A percentile compares a stretch with the other conserved stretches of the same genome.
phyloP scores from a whole-genome alignment of 2,113 vertebrate species.

The Halichoeres trimaculatus region DNA sequence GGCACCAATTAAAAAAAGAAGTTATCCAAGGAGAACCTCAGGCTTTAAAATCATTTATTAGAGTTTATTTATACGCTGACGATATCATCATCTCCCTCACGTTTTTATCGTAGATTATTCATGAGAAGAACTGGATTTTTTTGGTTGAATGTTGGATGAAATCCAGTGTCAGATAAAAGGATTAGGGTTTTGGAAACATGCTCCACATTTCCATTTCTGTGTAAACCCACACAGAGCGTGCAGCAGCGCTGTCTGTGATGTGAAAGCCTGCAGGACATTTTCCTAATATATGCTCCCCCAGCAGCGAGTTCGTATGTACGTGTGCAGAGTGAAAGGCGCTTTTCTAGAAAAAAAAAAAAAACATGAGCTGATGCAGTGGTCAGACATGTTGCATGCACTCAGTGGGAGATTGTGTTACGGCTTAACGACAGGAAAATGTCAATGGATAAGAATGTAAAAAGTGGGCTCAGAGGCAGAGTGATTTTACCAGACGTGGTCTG shows the following conservation, averaged over 20 bases:
- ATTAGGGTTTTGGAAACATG: constrained; percentile 19
- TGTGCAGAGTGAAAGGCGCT: constrained; percentile 34
- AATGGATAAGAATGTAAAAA: constrained; percentile 83
- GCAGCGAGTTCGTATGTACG: constrained; percentile 42
- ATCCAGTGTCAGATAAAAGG: constrained; percentile 18
- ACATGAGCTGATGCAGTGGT: constrained; percentile 65
- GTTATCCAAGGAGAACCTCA: too few relatives aligned
- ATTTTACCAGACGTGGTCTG: constrained; percentile 85
- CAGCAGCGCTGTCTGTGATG: constrained; percentile 43
- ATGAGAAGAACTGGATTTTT: too few relatives aligned
- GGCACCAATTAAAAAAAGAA: too few relatives aligned
- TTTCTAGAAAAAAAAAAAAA: constrained; percentile 35
- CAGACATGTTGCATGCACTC: constrained; percentile 79
- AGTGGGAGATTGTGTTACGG: constrained; percentile 80
- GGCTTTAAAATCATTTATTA: too few relatives aligned
- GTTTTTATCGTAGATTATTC: too few relatives aligned
- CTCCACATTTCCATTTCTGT: constrained; percentile 34
- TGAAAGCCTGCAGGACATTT: constrained; percentile 66
- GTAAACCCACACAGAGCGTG: constrained; percentile 14
- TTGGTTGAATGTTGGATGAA: constrained; percentile 11
- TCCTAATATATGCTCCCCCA: constrained; percentile 67
- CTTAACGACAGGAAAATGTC: constrained; percentile 86
- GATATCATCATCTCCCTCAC: too few relatives aligned
- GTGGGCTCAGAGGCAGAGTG: constrained; percentile 81
- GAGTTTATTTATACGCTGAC: not conserved